Evolutionary conservation across 1,140 invertebrate genomes (phyloP).

Genomic region (Lineus longissimus): DNA sequence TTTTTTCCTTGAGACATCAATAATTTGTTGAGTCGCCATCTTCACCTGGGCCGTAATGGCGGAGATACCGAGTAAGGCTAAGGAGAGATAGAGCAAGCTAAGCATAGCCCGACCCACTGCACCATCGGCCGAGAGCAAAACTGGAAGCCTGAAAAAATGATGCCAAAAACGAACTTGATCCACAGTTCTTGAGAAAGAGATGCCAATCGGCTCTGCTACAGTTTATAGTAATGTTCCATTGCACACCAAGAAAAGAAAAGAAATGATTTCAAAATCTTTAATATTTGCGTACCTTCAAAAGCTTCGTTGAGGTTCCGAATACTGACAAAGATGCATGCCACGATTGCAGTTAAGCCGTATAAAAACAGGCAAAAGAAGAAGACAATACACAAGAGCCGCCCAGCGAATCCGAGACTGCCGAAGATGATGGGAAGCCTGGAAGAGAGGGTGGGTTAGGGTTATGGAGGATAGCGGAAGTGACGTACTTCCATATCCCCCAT

Average conservation of each 20-base stretch:
- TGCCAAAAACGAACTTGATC: too few relatives aligned
- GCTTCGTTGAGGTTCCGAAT: too few relatives aligned
- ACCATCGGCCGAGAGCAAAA: conserved; percentile 35
- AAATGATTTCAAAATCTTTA: too few relatives aligned
- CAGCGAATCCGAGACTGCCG: conserved; percentile 31
- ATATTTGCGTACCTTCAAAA: too few relatives aligned
- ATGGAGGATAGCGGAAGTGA: too few relatives aligned
- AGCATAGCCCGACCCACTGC: conserved; percentile 31
- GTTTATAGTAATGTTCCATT: too few relatives aligned
- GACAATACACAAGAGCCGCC: conserved; percentile 29
- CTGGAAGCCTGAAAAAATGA: conserved; percentile 35
- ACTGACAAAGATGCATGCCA: too few relatives aligned
- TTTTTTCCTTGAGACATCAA: not conserved
- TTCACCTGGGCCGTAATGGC: conserved; percentile 41
- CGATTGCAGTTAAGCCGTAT: conserved; percentile 30
- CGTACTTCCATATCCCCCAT: too few relatives aligned
- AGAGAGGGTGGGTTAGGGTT: not conserved
- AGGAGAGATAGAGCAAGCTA: conserved; percentile 36
- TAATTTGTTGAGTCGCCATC: conserved; percentile 15
- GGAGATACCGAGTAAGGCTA: conserved; percentile 39
- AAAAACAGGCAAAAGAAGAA: conserved; percentile 43
- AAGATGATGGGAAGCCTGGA: conserved; percentile 44
- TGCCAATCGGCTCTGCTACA: too few relatives aligned
- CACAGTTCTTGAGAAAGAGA: too few relatives aligned
- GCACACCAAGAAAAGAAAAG: too few relatives aligned